Evolutionary conservation across 1,140 invertebrate genomes (phyloP).

Genomic region (Anoplolepis gracilipes): DNA sequence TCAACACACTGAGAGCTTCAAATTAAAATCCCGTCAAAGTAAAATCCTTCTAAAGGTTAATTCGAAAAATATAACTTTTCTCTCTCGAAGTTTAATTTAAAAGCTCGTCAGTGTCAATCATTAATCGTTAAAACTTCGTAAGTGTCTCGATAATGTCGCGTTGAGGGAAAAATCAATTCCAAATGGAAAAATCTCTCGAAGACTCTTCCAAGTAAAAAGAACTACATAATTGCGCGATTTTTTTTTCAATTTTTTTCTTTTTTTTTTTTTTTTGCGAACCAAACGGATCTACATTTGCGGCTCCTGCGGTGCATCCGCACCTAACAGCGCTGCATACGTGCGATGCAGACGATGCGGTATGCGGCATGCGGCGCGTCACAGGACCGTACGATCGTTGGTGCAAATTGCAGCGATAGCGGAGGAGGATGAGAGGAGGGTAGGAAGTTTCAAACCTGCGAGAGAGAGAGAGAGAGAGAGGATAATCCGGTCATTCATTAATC

Average conservation of each 20-base stretch:
- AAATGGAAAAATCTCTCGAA: not conserved
- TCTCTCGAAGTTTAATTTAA: not conserved
- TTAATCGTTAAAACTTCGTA: conserved; percentile 12
- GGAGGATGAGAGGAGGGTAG: not conserved
- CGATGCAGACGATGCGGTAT: conserved; percentile 75
- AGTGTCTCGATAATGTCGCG: not conserved
- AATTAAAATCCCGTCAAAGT: not conserved
- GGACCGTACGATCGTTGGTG: conserved; percentile 64
- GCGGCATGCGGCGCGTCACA: conserved; percentile 73
- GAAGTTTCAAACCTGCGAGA: not conserved
- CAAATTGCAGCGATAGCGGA: conserved; percentile 44
- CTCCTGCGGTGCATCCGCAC: conserved; percentile 63
- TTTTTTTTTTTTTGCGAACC: conserved; percentile 4
- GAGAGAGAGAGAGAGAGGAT: conserved; percentile 4
- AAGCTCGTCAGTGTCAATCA: not conserved
- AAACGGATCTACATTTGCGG: conserved; percentile 34
- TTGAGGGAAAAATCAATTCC: not conserved
- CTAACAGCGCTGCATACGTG: conserved; percentile 67
- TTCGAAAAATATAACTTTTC: not conserved
- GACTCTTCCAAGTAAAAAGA: not conserved
- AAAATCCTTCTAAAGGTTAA: not conserved
- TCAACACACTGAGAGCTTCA: not conserved
- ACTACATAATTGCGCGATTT: not conserved
- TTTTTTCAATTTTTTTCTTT: not conserved
- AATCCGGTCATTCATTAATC: conserved; percentile 74